These are phyloP conservation scores for Drosophila nr. perissopoda DNA, from an alignment of 2,888 invertebrate species.

Conservation along the genomic window DNA sequence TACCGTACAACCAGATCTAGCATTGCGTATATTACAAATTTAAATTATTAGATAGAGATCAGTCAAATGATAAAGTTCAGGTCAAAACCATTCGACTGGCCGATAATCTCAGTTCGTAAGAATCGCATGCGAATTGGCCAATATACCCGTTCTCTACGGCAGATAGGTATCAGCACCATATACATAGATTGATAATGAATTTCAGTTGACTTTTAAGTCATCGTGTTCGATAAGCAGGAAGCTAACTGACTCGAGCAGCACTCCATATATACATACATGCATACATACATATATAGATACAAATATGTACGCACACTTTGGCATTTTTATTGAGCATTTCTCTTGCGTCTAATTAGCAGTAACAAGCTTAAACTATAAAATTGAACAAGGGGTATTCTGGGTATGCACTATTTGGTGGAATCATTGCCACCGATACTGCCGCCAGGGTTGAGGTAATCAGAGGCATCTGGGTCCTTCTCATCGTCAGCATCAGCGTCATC, in stretches of 20 bases:
- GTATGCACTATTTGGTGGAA: not conserved
- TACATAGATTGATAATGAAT: not conserved
- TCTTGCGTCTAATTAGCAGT: not conserved
- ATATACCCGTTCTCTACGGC: not conserved
- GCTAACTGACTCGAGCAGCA: not conserved
- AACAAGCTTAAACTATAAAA: not conserved
- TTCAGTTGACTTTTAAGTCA: not conserved
- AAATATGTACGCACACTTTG: not conserved
- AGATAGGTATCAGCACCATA: not conserved
- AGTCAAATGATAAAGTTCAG: not conserved
- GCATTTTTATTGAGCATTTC: conserved; percentile 2
- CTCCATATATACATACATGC: not conserved
- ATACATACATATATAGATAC: not conserved
- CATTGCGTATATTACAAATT: not conserved
- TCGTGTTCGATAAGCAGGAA: not conserved
- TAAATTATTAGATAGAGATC: not conserved
- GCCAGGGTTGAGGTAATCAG: not conserved
- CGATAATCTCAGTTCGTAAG: not conserved
- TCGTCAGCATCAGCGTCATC: not conserved
- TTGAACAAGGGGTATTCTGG: not conserved
- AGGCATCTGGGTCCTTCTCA: conserved; percentile 1
- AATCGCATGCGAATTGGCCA: not conserved
- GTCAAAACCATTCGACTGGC: not conserved
- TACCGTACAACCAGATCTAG: not conserved
- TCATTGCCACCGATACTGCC: conserved; percentile 39